Percentiles rank a stretch among this genome's conserved stretches.
phyloP scores from a whole-genome alignment of 2,797 vertebrate genomes.

The Schizopygopsis pylzovi region DNA sequence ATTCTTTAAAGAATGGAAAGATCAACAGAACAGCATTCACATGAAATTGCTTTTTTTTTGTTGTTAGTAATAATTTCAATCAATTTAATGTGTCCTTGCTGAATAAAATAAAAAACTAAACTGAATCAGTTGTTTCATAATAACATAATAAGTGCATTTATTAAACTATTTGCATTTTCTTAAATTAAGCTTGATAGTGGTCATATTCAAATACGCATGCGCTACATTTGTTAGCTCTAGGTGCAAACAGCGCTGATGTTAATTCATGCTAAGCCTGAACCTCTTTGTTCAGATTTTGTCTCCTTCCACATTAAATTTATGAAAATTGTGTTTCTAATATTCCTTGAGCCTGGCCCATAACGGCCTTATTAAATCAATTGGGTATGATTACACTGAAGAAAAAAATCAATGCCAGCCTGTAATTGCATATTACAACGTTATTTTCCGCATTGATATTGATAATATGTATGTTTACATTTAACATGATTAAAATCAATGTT shows the following conservation, averaged over 20 bases:
- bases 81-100: neutral
- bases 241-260: constrained; percentile 55
- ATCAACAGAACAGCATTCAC: neutral
- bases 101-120: neutral
- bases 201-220: constrained; percentile 54
- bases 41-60: neutral
- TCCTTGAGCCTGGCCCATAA: constrained; percentile 84
- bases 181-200: constrained; percentile 64
- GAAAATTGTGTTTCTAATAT: constrained; percentile 90
- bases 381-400: constrained; percentile 84
- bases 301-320: constrained; percentile 86
- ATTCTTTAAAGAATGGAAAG: neutral
- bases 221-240: neutral
- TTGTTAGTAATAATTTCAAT: neutral
- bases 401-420: constrained; percentile 91
- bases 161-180: constrained; percentile 59
- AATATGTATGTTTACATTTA: constrained; percentile 95
- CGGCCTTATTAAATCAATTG: constrained; percentile 93
- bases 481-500: constrained; percentile 89
- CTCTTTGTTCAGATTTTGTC: constrained; percentile 68
- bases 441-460: constrained; percentile 92
- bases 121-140: constrained; percentile 60
- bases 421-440: constrained; percentile 96
- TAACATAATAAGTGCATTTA: constrained; percentile 28
- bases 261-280: constrained; percentile 58